Conservation (phyloP, 2,888 invertebrate species). For the Myopa tessellatipennis region DNA sequence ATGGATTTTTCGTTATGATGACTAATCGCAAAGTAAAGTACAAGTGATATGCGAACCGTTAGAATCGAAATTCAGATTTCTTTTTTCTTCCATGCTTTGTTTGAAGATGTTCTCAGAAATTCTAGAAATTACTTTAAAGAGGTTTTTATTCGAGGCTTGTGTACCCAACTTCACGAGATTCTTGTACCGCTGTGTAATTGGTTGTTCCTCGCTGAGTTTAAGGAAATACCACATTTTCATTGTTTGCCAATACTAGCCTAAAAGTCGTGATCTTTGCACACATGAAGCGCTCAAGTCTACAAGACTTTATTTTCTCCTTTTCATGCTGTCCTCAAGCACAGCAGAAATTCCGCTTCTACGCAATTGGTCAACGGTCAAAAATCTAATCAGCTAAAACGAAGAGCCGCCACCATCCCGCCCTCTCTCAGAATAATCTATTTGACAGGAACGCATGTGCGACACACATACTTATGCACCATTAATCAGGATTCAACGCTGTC, state of each 20-base stretch:
- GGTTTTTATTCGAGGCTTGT: too few relatives aligned
- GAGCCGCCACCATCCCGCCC: not conserved
- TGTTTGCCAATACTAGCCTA: slow-evolving; percentile 21
- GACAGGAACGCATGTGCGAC: not conserved
- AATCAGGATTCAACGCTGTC: not conserved
- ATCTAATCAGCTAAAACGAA: slow-evolving; percentile 3
- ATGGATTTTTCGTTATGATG: too few relatives aligned
- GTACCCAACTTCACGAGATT: too few relatives aligned
- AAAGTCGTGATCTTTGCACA: slow-evolving; percentile 32
- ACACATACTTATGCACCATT: not conserved
- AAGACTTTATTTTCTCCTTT: not conserved
- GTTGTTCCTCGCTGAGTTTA: not conserved
- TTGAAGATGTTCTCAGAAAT: too few relatives aligned
- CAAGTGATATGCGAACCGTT: too few relatives aligned
- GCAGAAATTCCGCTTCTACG: slow-evolving; percentile 35
- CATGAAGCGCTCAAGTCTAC: not conserved
- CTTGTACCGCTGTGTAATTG: too few relatives aligned
- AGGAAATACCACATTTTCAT: slow-evolving; percentile 9
- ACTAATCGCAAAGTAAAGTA: too few relatives aligned
- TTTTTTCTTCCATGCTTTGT: too few relatives aligned
- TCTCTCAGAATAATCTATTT: not conserved
- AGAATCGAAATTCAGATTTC: too few relatives aligned
- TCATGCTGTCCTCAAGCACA: not conserved
- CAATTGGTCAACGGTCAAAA: slow-evolving; percentile 43
- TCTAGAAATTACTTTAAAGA: too few relatives aligned